Evolutionary conservation across 2,113 vertebrate genomes (phyloP), one percentile per base, ranked within the genome.

Genomic region (Neogobius melanostomus): DNA sequence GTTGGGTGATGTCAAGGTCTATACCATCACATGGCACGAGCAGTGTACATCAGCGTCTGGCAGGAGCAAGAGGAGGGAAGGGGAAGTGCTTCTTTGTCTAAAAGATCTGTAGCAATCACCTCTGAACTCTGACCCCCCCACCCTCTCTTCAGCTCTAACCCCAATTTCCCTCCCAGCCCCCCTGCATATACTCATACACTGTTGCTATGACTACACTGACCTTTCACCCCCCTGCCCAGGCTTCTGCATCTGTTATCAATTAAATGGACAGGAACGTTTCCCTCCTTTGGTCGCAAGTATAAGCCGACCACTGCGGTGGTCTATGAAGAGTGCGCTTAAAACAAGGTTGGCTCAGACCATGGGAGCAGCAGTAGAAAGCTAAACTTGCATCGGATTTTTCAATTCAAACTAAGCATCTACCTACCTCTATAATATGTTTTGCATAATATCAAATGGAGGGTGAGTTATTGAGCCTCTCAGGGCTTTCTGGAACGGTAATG

Each of bases 181-280:
- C 82, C 77, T 77, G 70, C 86, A 86, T 85, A 82, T 79, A 85
- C 84, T 85, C 83, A 81, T 88, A 91, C 86, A 87, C 63, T 15
- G 91, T 91, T 93, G 79, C 89, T 87, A 91, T 91, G 90, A 86
- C 91, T 89, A 92, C 91, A 66, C 76, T 90, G 91, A 95, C 90
- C 90, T 88, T 89, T 90, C 77, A 90, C 93, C 95, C 86, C 92
- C 87, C 90, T 78, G 82, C 79, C 67, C 49, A 60, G 86, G 83
- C 85, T 87, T 75, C 89, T 91, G 93, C 94, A 95, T 94, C 95
- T 95, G 94, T 93, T 93, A 86, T 93, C 93, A 92, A 92, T 94
- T 94, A 93, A 90, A 91, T 57, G 15, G 62, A 91, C 89, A 89
- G 89, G 82, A 89, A 76, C 65, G 21, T 68, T 84, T 82, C 52